Conservation (phyloP, 2,888 invertebrate species). For the Adineta ricciae region DNA sequence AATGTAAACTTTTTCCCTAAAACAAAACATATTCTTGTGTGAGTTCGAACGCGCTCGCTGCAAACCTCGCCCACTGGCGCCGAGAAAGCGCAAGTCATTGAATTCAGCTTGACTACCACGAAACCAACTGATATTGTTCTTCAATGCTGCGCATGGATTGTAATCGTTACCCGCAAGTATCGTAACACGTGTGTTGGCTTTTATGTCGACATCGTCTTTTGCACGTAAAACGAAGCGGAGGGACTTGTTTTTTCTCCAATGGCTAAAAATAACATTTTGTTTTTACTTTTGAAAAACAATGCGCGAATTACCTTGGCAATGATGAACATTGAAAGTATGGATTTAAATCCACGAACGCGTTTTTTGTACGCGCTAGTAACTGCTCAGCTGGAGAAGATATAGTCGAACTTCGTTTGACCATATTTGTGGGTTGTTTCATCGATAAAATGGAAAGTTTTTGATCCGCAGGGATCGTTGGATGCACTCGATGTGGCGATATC, state of each 20-base stretch:
- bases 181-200: conserved; percentile 49
- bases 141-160: conserved; percentile 80
- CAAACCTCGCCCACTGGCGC: conserved; percentile 94
- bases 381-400: not conserved
- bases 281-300: no score
- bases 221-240: not conserved
- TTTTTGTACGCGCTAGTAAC: conserved; percentile 1
- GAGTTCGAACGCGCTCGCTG: no score
- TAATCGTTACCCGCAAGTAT: conserved; percentile 93
- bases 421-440: not conserved
- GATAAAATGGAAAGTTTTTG: not conserved
- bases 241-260: conserved; percentile 13
- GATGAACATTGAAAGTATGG: conserved; percentile 18
- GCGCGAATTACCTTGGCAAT: not conserved
- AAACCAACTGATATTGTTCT: conserved; percentile 82
- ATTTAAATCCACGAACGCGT: not conserved
- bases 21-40: not conserved
- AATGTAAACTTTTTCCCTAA: conserved; percentile 17
- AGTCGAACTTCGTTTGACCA: not conserved
- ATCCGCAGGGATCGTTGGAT: not conserved
- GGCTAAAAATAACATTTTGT: not conserved
- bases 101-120: conserved; percentile 93
- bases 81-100: conserved; percentile 91
- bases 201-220: not conserved
- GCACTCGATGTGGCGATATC: not conserved